Evolutionary conservation across 2,888 invertebrate species (phyloP), one percentile per base, ranked within the genome.

Genomic region (Scrobipalpa costella): DNA sequence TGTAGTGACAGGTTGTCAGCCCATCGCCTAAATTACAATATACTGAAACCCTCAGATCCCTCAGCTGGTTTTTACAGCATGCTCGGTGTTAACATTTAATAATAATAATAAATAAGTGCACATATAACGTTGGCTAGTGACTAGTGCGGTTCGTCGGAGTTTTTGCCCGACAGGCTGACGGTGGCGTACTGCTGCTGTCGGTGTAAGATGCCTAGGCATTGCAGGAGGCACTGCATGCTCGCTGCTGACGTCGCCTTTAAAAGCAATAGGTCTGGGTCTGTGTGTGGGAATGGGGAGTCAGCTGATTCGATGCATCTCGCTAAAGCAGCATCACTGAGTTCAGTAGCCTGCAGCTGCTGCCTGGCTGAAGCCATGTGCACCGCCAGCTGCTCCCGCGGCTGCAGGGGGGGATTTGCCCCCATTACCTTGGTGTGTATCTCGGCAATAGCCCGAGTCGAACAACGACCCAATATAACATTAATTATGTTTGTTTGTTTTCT

Each of bases 371-470:
- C 95, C 90, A 98, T 95, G 0, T 97, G 93, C 3, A 97, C 96
- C 7, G 96, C 96, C 13, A 97, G 87, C 76, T 96, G 94, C 76
- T 97, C 97, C 40, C 96, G 91, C 0, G 96, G 95, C 61, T 96
- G 96, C 68, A 97, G 83, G 0, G 96, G 95, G 1, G 96, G 96
- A 75, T 94, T 95, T 57, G 95, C 94, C 8, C 94, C 94, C 83
- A 94, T 94, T 71, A 95, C 95, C 84, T 95, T 94, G 1, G 97
- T 98, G 81, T 98, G 98, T 81, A 97, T 95, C 84, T 98, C 98
- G 8, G 98, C 97, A 3, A 98, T 97, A n/a, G 97, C 96, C 62
- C 98, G 92, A n/a, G n/a, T n/a, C n/a, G n/a, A n/a, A n/a, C n/a
- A n/a, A n/a, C n/a, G n/a, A n/a, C n/a, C n/a, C n/a, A n/a, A n/a